Percentiles rank a stretch among this genome's conserved stretches.
phyloP scores from a whole-genome alignment of 2,113 vertebrate genomes.

The Lasiurus borealis region DNA sequence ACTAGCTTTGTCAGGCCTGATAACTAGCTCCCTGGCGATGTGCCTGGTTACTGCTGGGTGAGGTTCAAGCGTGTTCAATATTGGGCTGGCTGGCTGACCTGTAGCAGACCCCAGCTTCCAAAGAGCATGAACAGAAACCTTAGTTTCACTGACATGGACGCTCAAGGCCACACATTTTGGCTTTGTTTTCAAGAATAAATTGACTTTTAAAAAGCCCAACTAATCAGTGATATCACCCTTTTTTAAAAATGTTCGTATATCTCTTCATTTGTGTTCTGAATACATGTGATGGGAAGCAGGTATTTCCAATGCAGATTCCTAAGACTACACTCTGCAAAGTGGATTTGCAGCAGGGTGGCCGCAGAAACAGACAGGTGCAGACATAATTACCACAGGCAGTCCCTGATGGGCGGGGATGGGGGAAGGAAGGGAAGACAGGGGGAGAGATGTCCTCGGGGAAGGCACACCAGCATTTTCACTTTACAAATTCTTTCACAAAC shows the following conservation, averaged over 20 bases:
- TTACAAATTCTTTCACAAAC: not conserved
- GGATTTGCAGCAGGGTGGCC: not conserved
- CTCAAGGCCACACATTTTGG: not conserved
- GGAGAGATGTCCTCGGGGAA: not conserved
- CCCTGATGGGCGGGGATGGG: too few species aligned
- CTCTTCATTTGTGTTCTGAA: constrained; percentile 19
- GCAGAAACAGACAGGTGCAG: constrained; percentile 8
- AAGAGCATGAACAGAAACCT: not conserved
- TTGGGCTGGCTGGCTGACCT: not conserved
- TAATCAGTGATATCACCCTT: not conserved
- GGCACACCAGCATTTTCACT: not conserved
- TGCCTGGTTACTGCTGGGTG: not conserved
- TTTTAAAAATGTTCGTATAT: not conserved
- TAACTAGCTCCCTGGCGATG: not conserved
- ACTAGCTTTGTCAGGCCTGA: not conserved
- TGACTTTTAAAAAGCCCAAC: not conserved
- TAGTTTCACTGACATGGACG: not conserved
- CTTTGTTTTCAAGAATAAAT: constrained; percentile 49
- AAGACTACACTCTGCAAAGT: not conserved
- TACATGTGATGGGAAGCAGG: not conserved
- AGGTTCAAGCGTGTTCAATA: not conserved
- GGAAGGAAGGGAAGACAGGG: too few species aligned
- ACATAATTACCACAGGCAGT: not conserved
- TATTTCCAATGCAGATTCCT: not conserved
- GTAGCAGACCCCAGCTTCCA: not conserved